Conservation (phyloP, 2,888 invertebrate genomes). For the Leptogaster cylindrica region DNA sequence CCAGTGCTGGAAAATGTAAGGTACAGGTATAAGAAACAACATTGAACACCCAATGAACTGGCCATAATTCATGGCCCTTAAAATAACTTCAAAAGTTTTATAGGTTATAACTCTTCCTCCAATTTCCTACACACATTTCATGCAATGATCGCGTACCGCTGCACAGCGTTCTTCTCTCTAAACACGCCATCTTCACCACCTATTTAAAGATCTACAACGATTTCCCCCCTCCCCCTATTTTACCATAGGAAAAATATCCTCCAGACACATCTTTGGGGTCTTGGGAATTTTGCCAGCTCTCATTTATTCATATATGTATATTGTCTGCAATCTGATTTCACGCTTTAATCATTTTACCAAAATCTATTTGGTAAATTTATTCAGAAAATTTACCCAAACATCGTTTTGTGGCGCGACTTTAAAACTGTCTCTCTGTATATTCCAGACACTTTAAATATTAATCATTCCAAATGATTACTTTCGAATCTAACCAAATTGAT, state of each 20-base stretch:
- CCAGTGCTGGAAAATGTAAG: constrained; percentile 7
- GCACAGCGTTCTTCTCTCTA: too few species aligned
- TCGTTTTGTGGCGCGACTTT: background rate
- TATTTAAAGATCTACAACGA: background rate
- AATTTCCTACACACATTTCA: constrained; percentile 35
- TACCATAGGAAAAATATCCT: constrained; percentile 11
- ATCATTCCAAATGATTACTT: constrained; percentile 21
- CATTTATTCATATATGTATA: constrained; percentile 6
- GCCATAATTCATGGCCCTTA: constrained; percentile 31
- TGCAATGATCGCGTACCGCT: background rate
- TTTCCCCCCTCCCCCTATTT: too few species aligned
- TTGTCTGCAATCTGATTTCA: constrained; percentile 25
- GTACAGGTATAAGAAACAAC: background rate
- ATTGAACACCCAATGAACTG: background rate
- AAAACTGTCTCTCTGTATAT: constrained; percentile 22
- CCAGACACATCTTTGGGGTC: background rate
- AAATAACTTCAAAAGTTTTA: constrained; percentile 37
- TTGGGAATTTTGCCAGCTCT: too few species aligned
- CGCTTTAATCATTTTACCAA: constrained; percentile 39
- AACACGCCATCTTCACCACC: constrained; percentile 21
- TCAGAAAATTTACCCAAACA: constrained; percentile 14
- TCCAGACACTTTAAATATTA: constrained; percentile 23
- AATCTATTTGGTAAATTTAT: constrained; percentile 27
- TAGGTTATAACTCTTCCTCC: constrained; percentile 31
- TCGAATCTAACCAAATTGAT: constrained; percentile 18